Evolutionary conservation across 1,140 invertebrate species (phyloP).

Genomic region (Stegodyphus dumicola): DNA sequence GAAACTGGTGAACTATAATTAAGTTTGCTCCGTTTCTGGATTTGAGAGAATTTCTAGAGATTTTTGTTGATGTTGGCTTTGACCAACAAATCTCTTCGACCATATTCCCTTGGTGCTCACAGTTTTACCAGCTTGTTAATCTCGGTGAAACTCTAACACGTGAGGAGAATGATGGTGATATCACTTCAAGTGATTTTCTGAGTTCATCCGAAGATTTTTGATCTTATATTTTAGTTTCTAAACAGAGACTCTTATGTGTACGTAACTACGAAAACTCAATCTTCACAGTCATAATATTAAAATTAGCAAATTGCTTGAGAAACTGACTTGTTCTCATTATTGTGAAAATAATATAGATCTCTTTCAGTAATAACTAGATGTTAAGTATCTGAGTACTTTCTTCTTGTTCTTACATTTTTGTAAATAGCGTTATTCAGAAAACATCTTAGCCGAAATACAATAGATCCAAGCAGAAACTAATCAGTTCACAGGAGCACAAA

Average conservation of each 20-base stretch:
- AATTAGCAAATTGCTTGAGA: too few relatives aligned
- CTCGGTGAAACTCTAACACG: slow-evolving; percentile 3
- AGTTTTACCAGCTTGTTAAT: slow-evolving; percentile 13
- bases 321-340: too few relatives aligned
- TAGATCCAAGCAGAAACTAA: too few relatives aligned
- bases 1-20: slow-evolving; percentile 27
- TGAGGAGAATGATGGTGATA: neutral
- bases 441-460: too few relatives aligned
- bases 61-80: slow-evolving; percentile 14
- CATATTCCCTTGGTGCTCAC: neutral
- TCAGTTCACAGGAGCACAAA: too few relatives aligned
- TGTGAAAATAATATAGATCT: too few relatives aligned
- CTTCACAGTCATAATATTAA: too few relatives aligned
- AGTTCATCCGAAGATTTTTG: neutral
- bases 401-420: too few relatives aligned
- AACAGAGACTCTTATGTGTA: neutral
- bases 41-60: slow-evolving; percentile 5
- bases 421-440: too few relatives aligned
- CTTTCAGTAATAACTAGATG: too few relatives aligned
- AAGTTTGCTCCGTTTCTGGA: slow-evolving; percentile 3
- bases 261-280: too few relatives aligned
- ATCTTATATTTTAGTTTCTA: neutral
- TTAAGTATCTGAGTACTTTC: too few relatives aligned
- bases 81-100: slow-evolving; percentile 15
- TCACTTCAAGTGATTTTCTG: neutral